These are phyloP conservation scores for Rhinoptilus africanus DNA, from an alignment of 2,113 vertebrate genomes.

Conservation along the genomic window DNA sequence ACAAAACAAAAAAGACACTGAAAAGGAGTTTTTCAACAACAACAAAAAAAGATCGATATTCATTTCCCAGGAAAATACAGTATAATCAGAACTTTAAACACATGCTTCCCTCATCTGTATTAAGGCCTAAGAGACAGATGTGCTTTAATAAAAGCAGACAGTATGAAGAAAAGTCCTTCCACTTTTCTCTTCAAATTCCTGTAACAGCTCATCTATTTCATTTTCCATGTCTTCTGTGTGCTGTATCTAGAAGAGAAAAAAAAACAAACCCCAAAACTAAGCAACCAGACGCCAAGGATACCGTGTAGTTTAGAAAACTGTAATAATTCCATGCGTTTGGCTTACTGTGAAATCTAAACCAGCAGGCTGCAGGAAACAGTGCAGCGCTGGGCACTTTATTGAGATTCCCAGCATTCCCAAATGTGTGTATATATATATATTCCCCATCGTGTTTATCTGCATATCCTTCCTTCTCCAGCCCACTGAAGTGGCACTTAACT, in stretches of 20 bases:
- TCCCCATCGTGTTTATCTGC: background rate
- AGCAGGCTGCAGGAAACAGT: rapidly evolving
- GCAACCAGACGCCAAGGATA: background rate
- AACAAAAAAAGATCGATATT: background rate
- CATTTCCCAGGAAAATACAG: conserved; percentile 45
- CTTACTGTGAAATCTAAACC: background rate
- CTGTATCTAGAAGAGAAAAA: conserved; percentile 82
- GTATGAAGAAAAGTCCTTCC: conserved; percentile 95
- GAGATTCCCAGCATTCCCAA: background rate
- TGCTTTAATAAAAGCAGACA: conserved; percentile 96
- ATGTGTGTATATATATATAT: rapidly evolving
- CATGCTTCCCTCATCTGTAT: conserved; percentile 57
- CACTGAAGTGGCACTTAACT: background rate
- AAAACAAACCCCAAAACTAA: background rate
- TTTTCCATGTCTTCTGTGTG: conserved; percentile 99
- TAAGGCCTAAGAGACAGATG: conserved; percentile 59
- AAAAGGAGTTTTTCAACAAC: conserved; percentile 5
- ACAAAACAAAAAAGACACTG: background rate
- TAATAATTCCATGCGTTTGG: background rate
- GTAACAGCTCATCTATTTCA: conserved; percentile 96
- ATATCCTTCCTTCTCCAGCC: background rate
- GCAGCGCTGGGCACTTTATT: background rate
- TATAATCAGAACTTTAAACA: conserved; percentile 47
- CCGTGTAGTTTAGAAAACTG: background rate
- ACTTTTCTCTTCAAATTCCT: conserved; percentile 98